Conservation (phyloP, 2,797 vertebrate species). For the Eulemur rubriventer region DNA sequence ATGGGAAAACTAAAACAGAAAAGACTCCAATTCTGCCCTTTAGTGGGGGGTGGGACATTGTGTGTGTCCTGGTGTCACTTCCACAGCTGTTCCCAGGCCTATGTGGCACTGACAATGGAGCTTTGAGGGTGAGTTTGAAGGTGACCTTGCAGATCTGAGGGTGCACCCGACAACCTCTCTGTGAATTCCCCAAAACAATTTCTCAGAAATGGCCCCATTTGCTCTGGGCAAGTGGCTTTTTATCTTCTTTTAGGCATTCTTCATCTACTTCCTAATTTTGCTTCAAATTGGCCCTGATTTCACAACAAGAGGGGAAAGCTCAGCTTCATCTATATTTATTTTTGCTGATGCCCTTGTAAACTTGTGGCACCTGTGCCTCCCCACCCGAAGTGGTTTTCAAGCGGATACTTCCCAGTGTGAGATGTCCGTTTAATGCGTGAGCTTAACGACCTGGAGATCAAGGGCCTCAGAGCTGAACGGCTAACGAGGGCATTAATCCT, state of each 20-base stretch:
- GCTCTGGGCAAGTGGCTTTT: background rate
- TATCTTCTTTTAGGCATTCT: background rate
- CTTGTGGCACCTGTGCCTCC: background rate
- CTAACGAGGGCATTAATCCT: background rate
- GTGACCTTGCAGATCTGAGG: background rate
- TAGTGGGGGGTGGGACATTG: no score
- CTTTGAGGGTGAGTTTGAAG: background rate
- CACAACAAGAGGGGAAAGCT: background rate
- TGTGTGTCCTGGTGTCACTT: background rate
- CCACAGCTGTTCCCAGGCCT: background rate
- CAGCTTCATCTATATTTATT: background rate
- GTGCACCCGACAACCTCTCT: background rate
- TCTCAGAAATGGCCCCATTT: background rate
- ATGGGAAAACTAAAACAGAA: background rate
- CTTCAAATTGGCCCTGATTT: background rate
- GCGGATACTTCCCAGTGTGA: background rate
- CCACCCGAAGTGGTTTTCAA: background rate
- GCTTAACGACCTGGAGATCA: background rate
- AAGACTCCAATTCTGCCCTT: background rate
- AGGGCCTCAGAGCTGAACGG: slow-evolving; percentile 29
- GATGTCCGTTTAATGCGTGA: background rate
- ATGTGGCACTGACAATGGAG: background rate
- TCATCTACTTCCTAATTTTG: background rate
- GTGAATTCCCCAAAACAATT: background rate
- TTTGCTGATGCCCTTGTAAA: background rate